Evolutionary conservation across 2,888 invertebrate species (phyloP), one percentile per base, ranked within the genome.

Genomic region (Lasioglossum morio): DNA sequence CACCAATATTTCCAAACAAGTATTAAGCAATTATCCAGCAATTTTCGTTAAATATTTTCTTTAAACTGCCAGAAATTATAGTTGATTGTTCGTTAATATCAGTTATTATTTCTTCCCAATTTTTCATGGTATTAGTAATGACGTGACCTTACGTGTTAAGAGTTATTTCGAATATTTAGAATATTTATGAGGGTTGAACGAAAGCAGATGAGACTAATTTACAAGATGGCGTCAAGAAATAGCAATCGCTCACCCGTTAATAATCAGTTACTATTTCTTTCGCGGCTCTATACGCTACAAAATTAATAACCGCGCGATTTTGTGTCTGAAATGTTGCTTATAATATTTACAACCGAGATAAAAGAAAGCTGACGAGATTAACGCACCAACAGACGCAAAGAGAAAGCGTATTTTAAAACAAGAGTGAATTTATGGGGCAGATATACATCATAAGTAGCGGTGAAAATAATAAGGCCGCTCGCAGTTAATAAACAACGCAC

Each of bases 331-430:
- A 4, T 10, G 37, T 23, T 34, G 40, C 37, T 23, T 69, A 40
- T 37, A 69, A 69, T 69, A 69, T 69, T 69, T 34, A 40, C n/a
- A 37, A 40, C n/a, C 23, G 23, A 37, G 69, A 37, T 69, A 69
- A 37, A 69, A 37, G 69, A 69, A 66, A 40, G 69, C 69, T 69
- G 69, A 40, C 34, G 40, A 34, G 66, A 34, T 66, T 34, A 66
- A 34, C 34, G 66, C 19, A 30, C 30, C 12, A 37, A 69, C 69
- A 69, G 37, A 40, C 23, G 69, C 37, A 40, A 37, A 5, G 69
- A 69, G 37, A 69, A 37, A 69, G 69, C 69, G 37, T 37, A 69
- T 37, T 69, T 69, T 37, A 69, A 34, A 69, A 69, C 37, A 40
- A n/a, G 34, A 69, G 23, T 23, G n/a, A 69, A 69, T 69, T 69